These are phyloP conservation scores for Ammospiza maritima DNA, from an alignment of 2,797 vertebrate species.

Conservation along the genomic window DNA sequence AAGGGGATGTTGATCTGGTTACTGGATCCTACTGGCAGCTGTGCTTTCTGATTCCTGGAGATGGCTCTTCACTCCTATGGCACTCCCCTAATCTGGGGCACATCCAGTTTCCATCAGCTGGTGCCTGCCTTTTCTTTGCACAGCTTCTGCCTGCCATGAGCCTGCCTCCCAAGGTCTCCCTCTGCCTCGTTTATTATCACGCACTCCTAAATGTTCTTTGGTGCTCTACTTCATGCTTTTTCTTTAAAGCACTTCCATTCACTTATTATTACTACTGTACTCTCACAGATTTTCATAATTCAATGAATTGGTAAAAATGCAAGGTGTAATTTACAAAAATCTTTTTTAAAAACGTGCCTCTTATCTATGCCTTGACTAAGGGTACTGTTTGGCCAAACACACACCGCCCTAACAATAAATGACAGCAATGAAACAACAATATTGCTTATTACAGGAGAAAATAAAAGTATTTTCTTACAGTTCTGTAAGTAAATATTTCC, in stretches of 20 bases:
- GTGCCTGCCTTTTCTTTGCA: not conserved
- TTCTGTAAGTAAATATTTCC: not conserved
- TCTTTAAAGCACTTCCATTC: not conserved
- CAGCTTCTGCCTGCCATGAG: not conserved
- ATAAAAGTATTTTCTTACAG: not conserved
- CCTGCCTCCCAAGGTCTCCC: not conserved
- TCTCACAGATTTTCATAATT: not conserved
- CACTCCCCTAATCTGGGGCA: not conserved
- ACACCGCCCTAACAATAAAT: not conserved
- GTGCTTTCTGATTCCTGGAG: not conserved
- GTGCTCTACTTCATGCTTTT: not conserved
- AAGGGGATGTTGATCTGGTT: not conserved
- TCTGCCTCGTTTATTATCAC: not conserved
- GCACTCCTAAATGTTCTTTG: not conserved
- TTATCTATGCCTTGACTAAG: not conserved
- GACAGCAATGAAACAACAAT: not conserved
- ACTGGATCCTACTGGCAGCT: not conserved
- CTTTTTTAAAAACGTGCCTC: not conserved
- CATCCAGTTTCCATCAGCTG: not conserved
- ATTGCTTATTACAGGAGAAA: not conserved
- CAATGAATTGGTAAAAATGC: not conserved
- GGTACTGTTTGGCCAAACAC: not conserved
- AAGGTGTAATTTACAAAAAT: not conserved
- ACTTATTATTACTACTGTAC: not conserved
- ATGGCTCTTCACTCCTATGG: not conserved